A percentile compares a stretch with the other conserved stretches of the same genome.
Evolutionary conservation across 2,113 vertebrate species (phyloP).

Genomic region (Amblyopsis rosae): DNA sequence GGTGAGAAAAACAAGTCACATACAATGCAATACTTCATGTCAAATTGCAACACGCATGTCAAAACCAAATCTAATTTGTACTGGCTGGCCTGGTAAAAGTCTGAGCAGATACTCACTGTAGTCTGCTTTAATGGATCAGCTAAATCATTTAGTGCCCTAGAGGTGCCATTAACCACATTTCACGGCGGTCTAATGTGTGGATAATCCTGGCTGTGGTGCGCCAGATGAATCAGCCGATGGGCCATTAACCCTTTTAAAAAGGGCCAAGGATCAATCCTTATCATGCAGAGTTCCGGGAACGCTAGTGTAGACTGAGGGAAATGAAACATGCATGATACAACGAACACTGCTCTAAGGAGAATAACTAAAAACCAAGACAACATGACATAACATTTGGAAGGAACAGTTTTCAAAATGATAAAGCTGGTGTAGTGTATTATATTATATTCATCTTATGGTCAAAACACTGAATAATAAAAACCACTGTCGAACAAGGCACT

Average conservation of each 20-base stretch:
- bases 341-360: too few relatives aligned
- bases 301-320: not conserved
- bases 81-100: slow-evolving; percentile 49
- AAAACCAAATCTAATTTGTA: slow-evolving; percentile 65
- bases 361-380: too few relatives aligned
- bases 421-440: not conserved
- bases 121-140: slow-evolving; percentile 72
- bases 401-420: too few relatives aligned
- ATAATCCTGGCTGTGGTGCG: slow-evolving; percentile 72
- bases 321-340: not conserved
- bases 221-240: slow-evolving; percentile 66
- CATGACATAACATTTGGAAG: too few relatives aligned
- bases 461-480: not conserved
- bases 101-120: slow-evolving; percentile 52
- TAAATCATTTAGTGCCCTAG: slow-evolving; percentile 73
- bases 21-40: slow-evolving; percentile 26
- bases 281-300: slow-evolving; percentile 19
- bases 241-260: slow-evolving; percentile 74
- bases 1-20: slow-evolving; percentile 8
- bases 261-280: slow-evolving; percentile 49
- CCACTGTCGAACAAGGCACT: not conserved
- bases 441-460: not conserved
- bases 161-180: slow-evolving; percentile 74
- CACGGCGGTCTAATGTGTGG: slow-evolving; percentile 72
- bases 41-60: slow-evolving; percentile 55